Evolutionary conservation across 1,140 invertebrate species (phyloP), one percentile per base, ranked within the genome.

Genomic region (Drosophila triauraria): DNA sequence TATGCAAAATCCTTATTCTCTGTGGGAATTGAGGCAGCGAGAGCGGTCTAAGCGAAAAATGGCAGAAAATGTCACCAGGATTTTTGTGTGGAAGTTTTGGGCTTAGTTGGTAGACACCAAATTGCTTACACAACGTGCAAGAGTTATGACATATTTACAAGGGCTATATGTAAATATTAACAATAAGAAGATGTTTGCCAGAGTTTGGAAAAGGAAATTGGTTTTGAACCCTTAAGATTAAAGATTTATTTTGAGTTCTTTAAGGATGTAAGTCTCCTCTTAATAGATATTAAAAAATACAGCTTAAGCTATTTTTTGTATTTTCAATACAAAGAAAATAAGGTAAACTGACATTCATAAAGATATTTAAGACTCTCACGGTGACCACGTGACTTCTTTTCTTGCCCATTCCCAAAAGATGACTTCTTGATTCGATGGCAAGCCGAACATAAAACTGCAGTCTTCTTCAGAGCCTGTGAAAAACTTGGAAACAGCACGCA

Each of bases 401-500:
- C 59, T 42, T 58, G 51, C 32, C 23, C 10, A 5, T 27, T 25
- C 38, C 38, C 35, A 17, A 17, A 17, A 13, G 12, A 59, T 23
- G 67, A 42, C 40, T 48, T 42, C 10, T 44, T 32, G 20, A 60
- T 56, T 57, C 50, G 35, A 9, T 46, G 64, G 23, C 30, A 27
- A 56, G 30, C 25, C 12, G 38, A 43, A 42, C 70, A 30, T 42
- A 13, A 27, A 54, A 63, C 43, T 53, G 57, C 58, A 67, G 30
- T 47, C 56, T 46, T 46, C 30, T 47, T 20, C 43, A 51, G 48
- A 42, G 44, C 10, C 44, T 30, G 53, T 15, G n/a, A 38, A 32
- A 54, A 63, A 63, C 75, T 78, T 78, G 65, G 43, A 69, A 81
- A 71, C 60, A 65, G 64, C 63, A 80, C 57, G 62, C 77, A 81